Percentiles rank a stretch among this genome's conserved stretches.
These are phyloP conservation scores for Andrena haemorrhoa DNA, from an alignment of 2,888 invertebrate genomes.

Conservation along the genomic window DNA sequence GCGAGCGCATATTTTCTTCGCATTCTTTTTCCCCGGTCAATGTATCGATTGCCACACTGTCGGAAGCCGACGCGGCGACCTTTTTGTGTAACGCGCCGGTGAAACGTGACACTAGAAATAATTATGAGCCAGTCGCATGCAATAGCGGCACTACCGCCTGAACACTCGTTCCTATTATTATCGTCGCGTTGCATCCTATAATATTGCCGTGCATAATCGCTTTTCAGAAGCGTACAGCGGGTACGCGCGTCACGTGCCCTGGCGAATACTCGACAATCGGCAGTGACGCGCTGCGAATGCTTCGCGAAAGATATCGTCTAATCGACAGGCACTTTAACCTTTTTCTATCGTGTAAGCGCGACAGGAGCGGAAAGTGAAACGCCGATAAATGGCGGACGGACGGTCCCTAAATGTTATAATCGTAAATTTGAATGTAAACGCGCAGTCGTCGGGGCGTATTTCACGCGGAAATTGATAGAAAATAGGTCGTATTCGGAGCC, in stretches of 20 bases:
- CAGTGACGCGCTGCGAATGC: background rate
- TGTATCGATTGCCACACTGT: constrained; percentile 62
- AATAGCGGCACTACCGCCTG: constrained; percentile 29
- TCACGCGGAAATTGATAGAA: constrained; percentile 49
- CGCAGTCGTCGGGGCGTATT: constrained; percentile 19
- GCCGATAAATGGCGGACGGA: background rate
- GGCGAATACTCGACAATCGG: background rate
- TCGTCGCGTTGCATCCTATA: constrained; percentile 1
- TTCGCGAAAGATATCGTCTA: too few relatives aligned
- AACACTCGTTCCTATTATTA: constrained; percentile 36
- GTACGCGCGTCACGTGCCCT: background rate
- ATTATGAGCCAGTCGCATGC: constrained; percentile 48
- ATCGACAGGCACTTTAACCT: too few relatives aligned
- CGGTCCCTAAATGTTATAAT: background rate
- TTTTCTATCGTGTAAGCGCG: too few relatives aligned
- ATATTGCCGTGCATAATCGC: constrained; percentile 5
- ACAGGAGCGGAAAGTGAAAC: too few relatives aligned
- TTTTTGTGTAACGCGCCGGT: constrained; percentile 61
- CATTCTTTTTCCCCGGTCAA: constrained; percentile 49
- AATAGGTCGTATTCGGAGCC: constrained; percentile 54
- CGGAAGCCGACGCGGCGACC: constrained; percentile 66
- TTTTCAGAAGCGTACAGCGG: background rate
- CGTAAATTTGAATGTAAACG: constrained; percentile 5
- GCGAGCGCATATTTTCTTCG: constrained; percentile 66
- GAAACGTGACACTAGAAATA: constrained; percentile 64